These are phyloP conservation scores for Hippocampus barbouri DNA, from an alignment of 2,113 vertebrate species.

Conservation along the genomic window DNA sequence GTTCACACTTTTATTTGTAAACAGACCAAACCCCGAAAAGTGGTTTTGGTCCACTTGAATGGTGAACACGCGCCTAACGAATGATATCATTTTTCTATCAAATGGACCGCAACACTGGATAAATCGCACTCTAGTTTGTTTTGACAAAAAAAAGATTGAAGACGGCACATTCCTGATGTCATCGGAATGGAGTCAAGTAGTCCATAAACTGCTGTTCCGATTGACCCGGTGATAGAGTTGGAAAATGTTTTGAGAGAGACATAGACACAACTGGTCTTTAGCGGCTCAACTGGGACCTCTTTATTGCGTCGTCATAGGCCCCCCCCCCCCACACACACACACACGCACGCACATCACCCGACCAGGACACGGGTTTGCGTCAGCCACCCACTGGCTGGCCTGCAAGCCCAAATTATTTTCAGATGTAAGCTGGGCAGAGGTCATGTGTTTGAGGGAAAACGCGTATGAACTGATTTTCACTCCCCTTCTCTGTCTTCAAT, in stretches of 20 bases:
- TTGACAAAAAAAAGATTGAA: too few relatives aligned
- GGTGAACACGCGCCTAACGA: too few relatives aligned
- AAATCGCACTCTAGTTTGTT: too few relatives aligned
- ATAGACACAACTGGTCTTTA: conserved; percentile 41
- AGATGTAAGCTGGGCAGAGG: conserved; percentile 68
- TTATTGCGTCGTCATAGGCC: neutral
- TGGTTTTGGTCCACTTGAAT: neutral
- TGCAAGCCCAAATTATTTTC: conserved; percentile 73
- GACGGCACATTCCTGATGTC: too few relatives aligned
- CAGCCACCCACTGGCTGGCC: conserved; percentile 43
- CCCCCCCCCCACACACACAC: conserved; percentile 7
- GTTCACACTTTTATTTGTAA: neutral
- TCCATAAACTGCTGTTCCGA: conserved; percentile 48
- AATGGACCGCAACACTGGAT: too few relatives aligned
- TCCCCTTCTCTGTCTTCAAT: conserved; percentile 47
- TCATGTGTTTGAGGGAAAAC: conserved; percentile 71
- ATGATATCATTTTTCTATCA: too few relatives aligned
- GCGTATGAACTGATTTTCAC: conserved; percentile 39
- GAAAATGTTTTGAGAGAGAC: conserved; percentile 22
- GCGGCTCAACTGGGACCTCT: too few relatives aligned
- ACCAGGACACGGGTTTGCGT: conserved; percentile 46
- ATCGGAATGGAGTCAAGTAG: conserved; percentile 21
- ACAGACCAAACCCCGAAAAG: neutral
- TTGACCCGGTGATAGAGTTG: conserved; percentile 14
- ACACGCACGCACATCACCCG: conserved; percentile 10